Evolutionary conservation across 2,888 invertebrate species (phyloP).

Genomic region (Campoletis raptor): DNA sequence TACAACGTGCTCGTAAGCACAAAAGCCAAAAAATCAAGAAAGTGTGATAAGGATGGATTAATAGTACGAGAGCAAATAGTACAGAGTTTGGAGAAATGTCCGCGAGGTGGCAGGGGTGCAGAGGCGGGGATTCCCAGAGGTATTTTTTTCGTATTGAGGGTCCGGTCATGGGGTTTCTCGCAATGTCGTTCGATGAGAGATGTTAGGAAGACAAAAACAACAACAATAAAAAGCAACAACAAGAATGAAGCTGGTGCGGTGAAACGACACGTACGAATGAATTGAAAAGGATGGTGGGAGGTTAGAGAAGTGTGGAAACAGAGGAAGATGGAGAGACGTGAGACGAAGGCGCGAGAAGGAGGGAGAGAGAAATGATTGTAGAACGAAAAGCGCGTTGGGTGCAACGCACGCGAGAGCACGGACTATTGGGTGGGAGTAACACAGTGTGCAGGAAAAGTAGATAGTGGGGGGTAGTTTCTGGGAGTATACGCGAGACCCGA

Average conservation of each 20-base stretch:
- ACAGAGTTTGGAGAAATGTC: background rate
- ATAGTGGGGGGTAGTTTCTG: constrained; percentile 59
- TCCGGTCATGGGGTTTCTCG: constrained; percentile 18
- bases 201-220: background rate
- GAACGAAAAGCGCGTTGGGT: constrained; percentile 78
- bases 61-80: background rate
- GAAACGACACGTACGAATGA: constrained; percentile 37
- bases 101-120: constrained; percentile 19
- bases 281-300: constrained; percentile 30
- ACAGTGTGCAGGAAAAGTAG: constrained; percentile 43
- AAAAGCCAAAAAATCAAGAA: too few species aligned
- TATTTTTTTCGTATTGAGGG: background rate
- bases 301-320: constrained; percentile 13
- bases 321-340: background rate
- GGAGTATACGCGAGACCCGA: constrained; percentile 77
- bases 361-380: constrained; percentile 71
- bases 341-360: constrained; percentile 23
- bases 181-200: background rate
- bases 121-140: background rate
- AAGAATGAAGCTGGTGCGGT: background rate
- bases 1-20: too few species aligned
- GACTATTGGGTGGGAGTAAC: constrained; percentile 18
- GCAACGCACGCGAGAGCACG: constrained; percentile 76
- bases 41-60: too few species aligned
- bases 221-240: background rate